Conservation (phyloP, 2,888 invertebrate species). For the Drosophila falleni region DNA sequence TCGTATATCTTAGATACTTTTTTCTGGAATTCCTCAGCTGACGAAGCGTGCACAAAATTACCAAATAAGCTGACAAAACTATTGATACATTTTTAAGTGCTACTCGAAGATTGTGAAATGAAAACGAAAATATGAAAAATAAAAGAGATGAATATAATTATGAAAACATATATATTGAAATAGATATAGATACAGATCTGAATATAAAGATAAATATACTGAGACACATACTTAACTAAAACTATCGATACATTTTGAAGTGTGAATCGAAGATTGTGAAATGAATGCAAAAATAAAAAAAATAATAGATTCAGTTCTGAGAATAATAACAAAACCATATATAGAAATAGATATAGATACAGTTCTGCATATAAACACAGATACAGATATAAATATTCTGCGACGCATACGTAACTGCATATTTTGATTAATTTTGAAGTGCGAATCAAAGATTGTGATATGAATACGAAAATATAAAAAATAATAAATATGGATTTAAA, state of each 20-base stretch:
- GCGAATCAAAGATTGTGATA: background rate
- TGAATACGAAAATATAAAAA: background rate
- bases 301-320: too few relatives aligned
- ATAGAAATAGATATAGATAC: too few relatives aligned
- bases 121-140: background rate
- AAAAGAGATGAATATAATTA: background rate
- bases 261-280: too few relatives aligned
- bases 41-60: conserved; percentile 71
- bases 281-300: too few relatives aligned
- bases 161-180: background rate
- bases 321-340: too few relatives aligned
- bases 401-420: too few relatives aligned
- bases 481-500: background rate
- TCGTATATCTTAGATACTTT: conserved; percentile 46
- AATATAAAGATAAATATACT: too few relatives aligned
- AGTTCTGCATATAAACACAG: too few relatives aligned
- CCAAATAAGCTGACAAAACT: conserved; percentile 56
- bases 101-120: conserved; percentile 1
- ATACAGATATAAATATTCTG: too few relatives aligned
- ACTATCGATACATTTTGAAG: too few relatives aligned
- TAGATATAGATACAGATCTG: background rate
- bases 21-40: conserved; percentile 29
- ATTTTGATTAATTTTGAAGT: background rate
- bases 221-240: too few relatives aligned
- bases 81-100: conserved; percentile 9